Evolutionary conservation across 30 jellyfish, hydroid and myxozoan species (phyloP), one percentile per base, ranked within the genome.

Genomic region (Hydra vulgaris): DNA sequence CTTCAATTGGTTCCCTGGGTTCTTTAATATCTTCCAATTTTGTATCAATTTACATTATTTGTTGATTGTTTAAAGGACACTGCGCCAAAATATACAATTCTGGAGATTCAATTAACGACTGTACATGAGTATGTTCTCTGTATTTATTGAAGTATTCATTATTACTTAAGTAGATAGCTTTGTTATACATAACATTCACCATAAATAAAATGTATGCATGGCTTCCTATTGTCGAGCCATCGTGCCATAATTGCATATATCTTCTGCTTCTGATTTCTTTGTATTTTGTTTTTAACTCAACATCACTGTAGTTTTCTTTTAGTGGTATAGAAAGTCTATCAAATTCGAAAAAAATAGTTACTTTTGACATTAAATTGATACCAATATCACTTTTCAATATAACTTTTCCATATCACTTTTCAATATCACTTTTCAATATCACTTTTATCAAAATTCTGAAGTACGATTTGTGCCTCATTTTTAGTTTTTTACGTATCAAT

Each of bases 141-240:
- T 56, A 56, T 56, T 56, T 56, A 15, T 56, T n/a, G n/a, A 56
- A 56, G n/a, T 56, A 56, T n/a, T 56, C n/a, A 15, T 56, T 17
- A n/a, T 56, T 56, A 56, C 18, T 56, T 17, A 15, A 56, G n/a
- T 56, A 56, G 71, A 56, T 56, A n/a, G 71, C 71, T 56, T 56
- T 56, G 71, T 56, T 56, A 56, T 56, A 56, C 18, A 56, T 17
- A n/a, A n/a, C n/a, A 56, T 56, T 56, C 18, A 56, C 71, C 71
- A 56, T 56, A 56, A 56, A 56, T n/a, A 56, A 15, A 56, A 56
- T 56, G 71, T 56, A n/a, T 15, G 18, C 71, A 56, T 56, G 71
- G n/a, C n/a, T 56, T 56, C 71, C 71, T 15, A 56, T n/a, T 56
- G 71, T 56, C 18, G 71, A 56, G n/a, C 71, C 71, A 56, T 56